phyloP scores from a whole-genome alignment of 2,888 invertebrate genomes.

The Tipula lateralis region DNA sequence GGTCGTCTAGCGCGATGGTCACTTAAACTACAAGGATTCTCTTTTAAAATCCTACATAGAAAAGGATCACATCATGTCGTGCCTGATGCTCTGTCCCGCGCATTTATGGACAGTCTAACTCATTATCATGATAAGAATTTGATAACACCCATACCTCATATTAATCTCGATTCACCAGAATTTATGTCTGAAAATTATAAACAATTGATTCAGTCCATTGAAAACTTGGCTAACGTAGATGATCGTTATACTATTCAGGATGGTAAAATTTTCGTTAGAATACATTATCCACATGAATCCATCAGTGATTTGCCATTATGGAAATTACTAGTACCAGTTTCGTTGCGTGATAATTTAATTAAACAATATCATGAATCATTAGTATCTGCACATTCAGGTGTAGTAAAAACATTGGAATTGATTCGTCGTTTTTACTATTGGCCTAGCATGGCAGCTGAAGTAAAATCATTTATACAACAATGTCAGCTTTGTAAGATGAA shows the following conservation, averaged over 20 bases:
- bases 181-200: not conserved
- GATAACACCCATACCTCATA: not conserved
- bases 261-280: no score
- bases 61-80: not conserved
- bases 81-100: not conserved
- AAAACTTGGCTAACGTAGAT: not conserved
- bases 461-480: conserved; percentile 31
- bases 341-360: no score
- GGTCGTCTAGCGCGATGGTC: not conserved
- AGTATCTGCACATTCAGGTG: not conserved
- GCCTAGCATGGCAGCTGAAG: conserved; percentile 33
- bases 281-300: no score
- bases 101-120: not conserved
- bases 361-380: no score
- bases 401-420: not conserved
- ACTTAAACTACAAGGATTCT: not conserved
- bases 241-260: not conserved
- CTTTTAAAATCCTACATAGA: not conserved
- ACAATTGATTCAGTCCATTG: not conserved
- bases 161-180: not conserved
- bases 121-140: not conserved
- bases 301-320: no score
- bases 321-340: no score
- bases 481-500: not conserved
- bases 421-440: conserved; percentile 33